These are phyloP conservation scores for Danio albolineatus DNA, from an alignment of 2,797 vertebrate species.

Conservation along the genomic window DNA sequence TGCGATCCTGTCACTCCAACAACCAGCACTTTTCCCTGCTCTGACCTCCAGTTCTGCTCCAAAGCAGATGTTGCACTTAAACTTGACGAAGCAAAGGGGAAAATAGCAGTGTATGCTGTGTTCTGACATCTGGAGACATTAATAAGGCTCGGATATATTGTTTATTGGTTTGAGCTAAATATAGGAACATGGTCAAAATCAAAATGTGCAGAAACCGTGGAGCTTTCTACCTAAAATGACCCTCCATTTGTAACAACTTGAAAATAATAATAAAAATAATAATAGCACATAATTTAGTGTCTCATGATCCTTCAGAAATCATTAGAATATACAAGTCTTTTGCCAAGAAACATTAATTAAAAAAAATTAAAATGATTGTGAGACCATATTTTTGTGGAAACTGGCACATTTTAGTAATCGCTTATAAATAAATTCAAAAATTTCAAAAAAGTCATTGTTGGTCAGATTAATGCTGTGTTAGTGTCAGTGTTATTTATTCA, in stretches of 20 bases:
- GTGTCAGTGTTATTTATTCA: no score
- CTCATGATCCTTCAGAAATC: no score
- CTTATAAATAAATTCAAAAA: no score
- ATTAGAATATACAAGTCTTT: no score
- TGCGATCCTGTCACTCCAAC: constrained; percentile 50
- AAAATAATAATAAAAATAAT: neutral
- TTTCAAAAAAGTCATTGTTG: no score
- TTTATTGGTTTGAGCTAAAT: neutral
- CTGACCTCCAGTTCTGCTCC: constrained; percentile 62
- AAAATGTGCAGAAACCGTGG: neutral
- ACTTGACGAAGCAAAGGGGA: constrained; percentile 32
- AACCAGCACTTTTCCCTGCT: constrained; percentile 65
- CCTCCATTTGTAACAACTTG: neutral
- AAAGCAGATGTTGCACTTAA: constrained; percentile 60
- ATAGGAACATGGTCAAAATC: neutral
- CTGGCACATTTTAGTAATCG: no score
- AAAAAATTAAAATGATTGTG: no score
- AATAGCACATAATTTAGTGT: no score
- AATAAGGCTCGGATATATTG: neutral
- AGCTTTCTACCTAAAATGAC: neutral
- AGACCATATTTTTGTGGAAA: no score
- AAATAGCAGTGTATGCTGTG: neutral
- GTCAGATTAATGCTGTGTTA: no score
- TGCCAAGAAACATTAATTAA: no score
- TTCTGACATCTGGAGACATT: constrained; percentile 10